Conservation (phyloP, 2,888 invertebrate species). For the Drosophila mettleri region DNA sequence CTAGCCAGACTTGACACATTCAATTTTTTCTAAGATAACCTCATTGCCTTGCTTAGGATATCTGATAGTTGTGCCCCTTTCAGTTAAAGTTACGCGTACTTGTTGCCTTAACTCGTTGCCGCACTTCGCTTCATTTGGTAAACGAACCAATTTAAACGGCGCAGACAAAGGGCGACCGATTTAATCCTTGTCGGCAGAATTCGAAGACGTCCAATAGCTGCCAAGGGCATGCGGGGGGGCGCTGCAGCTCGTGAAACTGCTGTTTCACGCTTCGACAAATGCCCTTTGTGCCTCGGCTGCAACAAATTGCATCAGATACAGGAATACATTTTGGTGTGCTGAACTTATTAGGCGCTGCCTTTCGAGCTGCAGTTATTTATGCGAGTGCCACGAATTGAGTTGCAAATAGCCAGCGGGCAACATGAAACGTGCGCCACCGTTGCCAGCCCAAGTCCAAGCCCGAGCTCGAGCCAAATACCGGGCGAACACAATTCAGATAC, state of each 20-base stretch:
- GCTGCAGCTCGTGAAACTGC: slow-evolving; percentile 72
- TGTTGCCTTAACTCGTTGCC: slow-evolving; percentile 47
- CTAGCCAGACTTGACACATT: no score
- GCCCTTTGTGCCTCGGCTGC: slow-evolving; percentile 62
- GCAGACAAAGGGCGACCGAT: slow-evolving; percentile 58
- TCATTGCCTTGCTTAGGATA: not conserved
- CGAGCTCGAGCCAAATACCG: no score
- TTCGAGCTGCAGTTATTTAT: slow-evolving; percentile 66
- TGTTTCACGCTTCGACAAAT: slow-evolving; percentile 77
- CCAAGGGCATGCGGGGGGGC: slow-evolving; percentile 15
- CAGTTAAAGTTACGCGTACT: not conserved
- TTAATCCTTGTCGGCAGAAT: slow-evolving; percentile 61
- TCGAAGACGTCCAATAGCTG: not conserved
- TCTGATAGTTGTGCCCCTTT: not conserved
- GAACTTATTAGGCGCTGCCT: slow-evolving; percentile 69
- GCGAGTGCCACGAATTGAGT: slow-evolving; percentile 77
- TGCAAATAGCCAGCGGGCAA: slow-evolving; percentile 73
- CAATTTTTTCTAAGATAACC: no score
- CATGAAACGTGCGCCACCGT: slow-evolving; percentile 77
- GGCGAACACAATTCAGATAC: slow-evolving; percentile 50
- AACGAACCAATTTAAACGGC: slow-evolving; percentile 78
- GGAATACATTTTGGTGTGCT: slow-evolving; percentile 35
- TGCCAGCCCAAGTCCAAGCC: slow-evolving; percentile 23
- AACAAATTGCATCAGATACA: slow-evolving; percentile 72
- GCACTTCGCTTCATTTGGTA: slow-evolving; percentile 62